Evolutionary conservation across 2,797 vertebrate species (phyloP).

Genomic region (Acipenser transmontanus): DNA sequence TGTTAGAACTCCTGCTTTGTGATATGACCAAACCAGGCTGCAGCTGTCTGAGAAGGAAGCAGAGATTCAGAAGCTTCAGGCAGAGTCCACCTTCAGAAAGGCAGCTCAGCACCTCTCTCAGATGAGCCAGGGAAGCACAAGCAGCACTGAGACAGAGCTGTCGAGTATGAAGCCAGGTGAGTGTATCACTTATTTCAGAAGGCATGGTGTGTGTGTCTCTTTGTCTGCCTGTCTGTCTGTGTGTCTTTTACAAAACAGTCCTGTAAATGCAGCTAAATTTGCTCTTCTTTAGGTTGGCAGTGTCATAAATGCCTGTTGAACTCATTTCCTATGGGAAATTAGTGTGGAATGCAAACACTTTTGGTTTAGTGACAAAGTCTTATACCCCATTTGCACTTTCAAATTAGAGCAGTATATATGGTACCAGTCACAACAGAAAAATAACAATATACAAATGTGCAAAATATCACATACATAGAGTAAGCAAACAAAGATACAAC

Average conservation of each 20-base stretch:
- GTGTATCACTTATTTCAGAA: not conserved
- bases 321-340: no score
- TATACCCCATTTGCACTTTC: no score
- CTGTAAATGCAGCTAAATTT: not conserved
- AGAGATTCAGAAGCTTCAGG: constrained; percentile 48
- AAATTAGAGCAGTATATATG: no score
- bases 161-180: not conserved
- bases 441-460: no score
- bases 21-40: constrained; percentile 38
- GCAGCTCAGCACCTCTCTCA: constrained; percentile 27
- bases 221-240: not conserved
- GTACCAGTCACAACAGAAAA: no score
- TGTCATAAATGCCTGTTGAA: no score
- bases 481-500: no score
- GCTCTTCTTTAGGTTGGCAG: no score
- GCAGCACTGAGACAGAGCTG: constrained; percentile 39
- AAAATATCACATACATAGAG: no score
- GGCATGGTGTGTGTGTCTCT: not conserved
- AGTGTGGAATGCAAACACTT: no score
- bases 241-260: not conserved
- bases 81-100: constrained; percentile 29
- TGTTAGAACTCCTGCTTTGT: not conserved
- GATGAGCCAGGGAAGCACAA: constrained; percentile 36
- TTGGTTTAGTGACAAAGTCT: no score
- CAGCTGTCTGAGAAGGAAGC: constrained; percentile 46